Conservation (phyloP, 2,113 vertebrate species). For the Sebastes schlegelii region DNA sequence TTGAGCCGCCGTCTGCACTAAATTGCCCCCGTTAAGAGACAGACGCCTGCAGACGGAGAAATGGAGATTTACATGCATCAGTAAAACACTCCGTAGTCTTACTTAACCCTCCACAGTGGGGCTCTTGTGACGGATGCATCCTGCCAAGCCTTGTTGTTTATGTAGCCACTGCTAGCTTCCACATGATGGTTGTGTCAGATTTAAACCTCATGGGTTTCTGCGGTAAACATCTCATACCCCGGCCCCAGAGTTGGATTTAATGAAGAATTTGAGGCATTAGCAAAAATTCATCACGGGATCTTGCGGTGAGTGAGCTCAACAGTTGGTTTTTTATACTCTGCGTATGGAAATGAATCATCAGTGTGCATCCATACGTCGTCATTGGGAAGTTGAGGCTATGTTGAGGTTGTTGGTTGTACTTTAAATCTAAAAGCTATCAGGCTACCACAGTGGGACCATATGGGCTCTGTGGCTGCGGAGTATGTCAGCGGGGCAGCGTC, state of each 20-base stretch:
- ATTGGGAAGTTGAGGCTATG: constrained; percentile 19
- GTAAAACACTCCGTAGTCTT: constrained; percentile 64
- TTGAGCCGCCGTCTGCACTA: constrained; percentile 67
- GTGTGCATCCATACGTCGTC: constrained; percentile 30
- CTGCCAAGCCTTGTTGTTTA: constrained; percentile 65
- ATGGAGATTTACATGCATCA: constrained; percentile 66
- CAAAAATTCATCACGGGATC: constrained; percentile 56
- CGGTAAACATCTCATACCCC: constrained; percentile 43
- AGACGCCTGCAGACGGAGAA: constrained; percentile 62
- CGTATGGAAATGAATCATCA: constrained; percentile 49
- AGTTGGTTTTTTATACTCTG: constrained; percentile 49
- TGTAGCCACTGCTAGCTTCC: constrained; percentile 49
- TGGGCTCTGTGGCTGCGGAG: constrained; percentile 57
- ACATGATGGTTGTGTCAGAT: constrained; percentile 55
- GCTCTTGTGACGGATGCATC: constrained; percentile 63
- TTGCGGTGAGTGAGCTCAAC: constrained; percentile 41
- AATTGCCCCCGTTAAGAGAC: constrained; percentile 64
- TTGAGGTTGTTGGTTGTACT: constrained; percentile 24
- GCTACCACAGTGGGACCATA: constrained; percentile 58
- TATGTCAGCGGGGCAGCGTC: constrained; percentile 54
- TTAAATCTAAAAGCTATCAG: constrained; percentile 41
- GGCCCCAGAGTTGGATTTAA: constrained; percentile 55
- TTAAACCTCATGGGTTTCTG: constrained; percentile 48
- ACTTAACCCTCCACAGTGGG: constrained; percentile 62
- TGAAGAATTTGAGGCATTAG: constrained; percentile 66